Percentiles rank a stretch among this genome's conserved stretches.
phyloP scores from a whole-genome alignment of 2,888 invertebrate species.

The Mimas tiliae region DNA sequence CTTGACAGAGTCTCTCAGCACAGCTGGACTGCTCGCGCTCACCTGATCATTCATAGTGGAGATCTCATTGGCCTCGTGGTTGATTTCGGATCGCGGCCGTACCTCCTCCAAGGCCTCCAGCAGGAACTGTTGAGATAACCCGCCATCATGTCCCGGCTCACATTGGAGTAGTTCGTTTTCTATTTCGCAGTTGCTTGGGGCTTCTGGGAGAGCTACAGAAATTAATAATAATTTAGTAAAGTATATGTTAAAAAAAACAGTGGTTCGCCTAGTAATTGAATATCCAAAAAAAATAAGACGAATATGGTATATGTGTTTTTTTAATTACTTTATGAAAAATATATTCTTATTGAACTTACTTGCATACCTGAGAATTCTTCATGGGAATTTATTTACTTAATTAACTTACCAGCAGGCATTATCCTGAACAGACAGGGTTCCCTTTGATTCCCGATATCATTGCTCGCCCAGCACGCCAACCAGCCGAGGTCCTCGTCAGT shows the following conservation, averaged over 20 bases:
- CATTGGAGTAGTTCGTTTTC: conserved; percentile 89
- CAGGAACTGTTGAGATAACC: conserved; percentile 92
- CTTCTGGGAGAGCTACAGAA: conserved; percentile 88
- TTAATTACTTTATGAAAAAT: too few species aligned
- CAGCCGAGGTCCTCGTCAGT: conserved; percentile 89
- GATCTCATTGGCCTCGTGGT: conserved; percentile 83
- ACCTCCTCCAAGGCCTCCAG: conserved; percentile 90
- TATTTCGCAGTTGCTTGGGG: conserved; percentile 90
- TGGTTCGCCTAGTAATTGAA: too few species aligned
- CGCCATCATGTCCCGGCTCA: conserved; percentile 92
- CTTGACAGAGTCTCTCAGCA: conserved; percentile 33
- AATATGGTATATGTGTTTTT: too few species aligned
- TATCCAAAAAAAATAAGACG: too few species aligned
- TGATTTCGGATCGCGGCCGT: conserved; percentile 77
- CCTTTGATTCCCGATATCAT: conserved; percentile 91
- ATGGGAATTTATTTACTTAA: too few species aligned
- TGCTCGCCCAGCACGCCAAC: conserved; percentile 94
- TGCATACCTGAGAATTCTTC: too few species aligned
- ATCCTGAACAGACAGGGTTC: conserved; percentile 93
- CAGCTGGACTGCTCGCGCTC: conserved; percentile 56
- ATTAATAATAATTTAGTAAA: conserved; percentile 8
- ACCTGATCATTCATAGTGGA: conserved; percentile 88
- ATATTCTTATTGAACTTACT: too few species aligned
- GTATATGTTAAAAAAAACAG: too few species aligned
- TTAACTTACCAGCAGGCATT: conserved; percentile 89